Conservation (phyloP, 2,113 vertebrate species). For the Bungarus multicinctus region DNA sequence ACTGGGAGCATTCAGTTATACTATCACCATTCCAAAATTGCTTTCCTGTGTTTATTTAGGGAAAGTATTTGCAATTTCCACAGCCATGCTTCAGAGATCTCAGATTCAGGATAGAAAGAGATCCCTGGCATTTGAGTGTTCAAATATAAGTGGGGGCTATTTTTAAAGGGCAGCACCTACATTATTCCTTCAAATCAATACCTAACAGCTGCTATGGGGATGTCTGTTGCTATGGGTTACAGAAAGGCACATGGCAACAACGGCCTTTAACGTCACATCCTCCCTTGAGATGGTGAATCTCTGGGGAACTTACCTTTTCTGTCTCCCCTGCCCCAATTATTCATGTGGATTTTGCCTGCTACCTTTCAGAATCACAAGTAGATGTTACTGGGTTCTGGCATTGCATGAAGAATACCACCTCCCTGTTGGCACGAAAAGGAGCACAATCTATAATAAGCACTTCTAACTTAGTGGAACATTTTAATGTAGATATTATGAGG, state of each 20-base stretch:
- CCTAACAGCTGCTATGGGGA: constrained; percentile 65
- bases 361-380: constrained; percentile 18
- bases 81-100: neutral
- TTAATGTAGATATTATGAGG: neutral
- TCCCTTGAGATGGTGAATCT: constrained; percentile 42
- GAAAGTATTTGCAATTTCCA: neutral
- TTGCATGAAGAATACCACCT: neutral
- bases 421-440: neutral
- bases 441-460: neutral
- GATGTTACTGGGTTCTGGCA: neutral
- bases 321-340: neutral
- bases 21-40: neutral
- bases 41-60: constrained; percentile 12
- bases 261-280: constrained; percentile 44
- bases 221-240: constrained; percentile 65
- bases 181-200: constrained; percentile 64
- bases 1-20: neutral
- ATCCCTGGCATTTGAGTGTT: constrained; percentile 16
- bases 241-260: constrained; percentile 38
- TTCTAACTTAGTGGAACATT: neutral
- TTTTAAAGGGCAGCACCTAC: constrained; percentile 51
- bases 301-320: constrained; percentile 41
- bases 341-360: constrained; percentile 7
- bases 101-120: neutral
- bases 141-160: neutral